Evolutionary conservation across 2,888 invertebrate genomes (phyloP), one percentile per base, ranked within the genome.

Genomic region (Meta bourneti): DNA sequence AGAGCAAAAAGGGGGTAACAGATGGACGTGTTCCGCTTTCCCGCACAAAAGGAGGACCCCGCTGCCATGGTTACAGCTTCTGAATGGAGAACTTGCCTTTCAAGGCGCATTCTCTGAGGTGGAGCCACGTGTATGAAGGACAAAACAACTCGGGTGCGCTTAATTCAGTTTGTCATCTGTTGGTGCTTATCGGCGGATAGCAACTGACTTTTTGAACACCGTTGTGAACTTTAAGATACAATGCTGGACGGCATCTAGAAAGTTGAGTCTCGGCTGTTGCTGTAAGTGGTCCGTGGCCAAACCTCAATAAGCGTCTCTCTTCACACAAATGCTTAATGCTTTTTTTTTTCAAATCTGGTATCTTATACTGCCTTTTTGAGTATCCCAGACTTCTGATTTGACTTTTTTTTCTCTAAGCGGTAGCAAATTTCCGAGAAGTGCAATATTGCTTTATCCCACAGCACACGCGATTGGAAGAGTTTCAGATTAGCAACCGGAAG

Each of bases 1-100:
- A 61, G 61, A 79, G 51, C 7, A 75, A 75, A 49, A 75, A 75
- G 72, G 20, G 75, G 71, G 82, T 82, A 82, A 82, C 82, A 82
- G 82, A 82, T 82, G 82, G 71, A 71, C 16, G 72, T 52, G 72
- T 71, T 75, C 75, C 75, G 75, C 75, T 34, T 75, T 72, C 71
- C 72, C 72, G 71, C 72, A 82, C 69, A 71, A 71, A 71, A 71
- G 71, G 75, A 34, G 75, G 34, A 71, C 19, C 82, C 49, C 6
- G 82, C 20, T 72, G 51, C 71, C 72, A 82, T 82, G 82, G 71
- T 19, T 11, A 82, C 48, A n/a, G 78, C 54, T 72, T 48, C 48
- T 75, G 16, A 34, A 34, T 34, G 4, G 34, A 34, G 34, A 34
- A 4, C 34, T 34, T 34, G 49, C 77, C 51, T 77, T 77, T 77